These are phyloP conservation scores for Notechis scutatus DNA, from an alignment of 2,113 vertebrate genomes.

Conservation along the genomic window DNA sequence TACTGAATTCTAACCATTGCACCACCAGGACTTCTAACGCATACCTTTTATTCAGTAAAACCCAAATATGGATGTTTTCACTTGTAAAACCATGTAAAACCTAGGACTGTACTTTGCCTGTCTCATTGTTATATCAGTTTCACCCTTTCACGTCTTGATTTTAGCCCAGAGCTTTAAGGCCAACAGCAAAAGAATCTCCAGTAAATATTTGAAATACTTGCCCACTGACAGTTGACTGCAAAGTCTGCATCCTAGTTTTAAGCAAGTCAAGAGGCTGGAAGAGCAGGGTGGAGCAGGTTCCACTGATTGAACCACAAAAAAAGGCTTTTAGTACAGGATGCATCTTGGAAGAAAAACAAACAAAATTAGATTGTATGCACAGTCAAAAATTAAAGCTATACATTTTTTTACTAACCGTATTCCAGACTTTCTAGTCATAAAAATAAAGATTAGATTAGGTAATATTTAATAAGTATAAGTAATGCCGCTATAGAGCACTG, in stretches of 20 bases:
- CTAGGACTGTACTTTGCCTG: background rate
- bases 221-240: slow-evolving; percentile 68
- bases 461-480: background rate
- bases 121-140: background rate
- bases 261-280: slow-evolving; percentile 95
- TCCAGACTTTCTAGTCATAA: background rate
- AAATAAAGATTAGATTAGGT: background rate
- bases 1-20: background rate
- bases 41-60: background rate
- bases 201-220: slow-evolving; percentile 24
- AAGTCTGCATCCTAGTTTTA: slow-evolving; percentile 89
- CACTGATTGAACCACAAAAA: slow-evolving; percentile 90
- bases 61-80: background rate
- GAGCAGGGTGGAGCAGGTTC: slow-evolving; percentile 91
- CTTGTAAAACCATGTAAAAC: background rate
- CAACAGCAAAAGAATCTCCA: background rate
- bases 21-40: background rate
- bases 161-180: background rate
- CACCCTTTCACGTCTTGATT: background rate
- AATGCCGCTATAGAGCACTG: too few species aligned
- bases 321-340: slow-evolving; percentile 91
- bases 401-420: background rate
- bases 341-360: slow-evolving; percentile 62
- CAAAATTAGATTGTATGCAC: background rate
- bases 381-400: background rate